Conservation (phyloP, 2,888 invertebrate genomes). For the Coecobrya sp. region DNA sequence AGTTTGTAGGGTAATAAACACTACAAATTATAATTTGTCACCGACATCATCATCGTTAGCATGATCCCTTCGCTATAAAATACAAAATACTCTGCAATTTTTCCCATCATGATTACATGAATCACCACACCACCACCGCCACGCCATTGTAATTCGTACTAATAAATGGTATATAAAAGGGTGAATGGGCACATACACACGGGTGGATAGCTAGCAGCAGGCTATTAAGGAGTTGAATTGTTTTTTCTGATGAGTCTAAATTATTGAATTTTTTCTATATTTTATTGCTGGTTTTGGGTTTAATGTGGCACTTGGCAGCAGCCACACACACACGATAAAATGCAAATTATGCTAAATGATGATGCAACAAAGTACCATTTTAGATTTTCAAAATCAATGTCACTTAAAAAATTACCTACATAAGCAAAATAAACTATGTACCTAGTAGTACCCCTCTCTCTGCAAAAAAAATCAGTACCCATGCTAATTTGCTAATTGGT, state of each 20-base stretch:
- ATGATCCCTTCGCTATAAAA: background rate
- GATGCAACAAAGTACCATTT: conserved; percentile 19
- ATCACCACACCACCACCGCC: background rate
- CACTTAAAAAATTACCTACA: conserved; percentile 13
- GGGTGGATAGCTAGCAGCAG: no score
- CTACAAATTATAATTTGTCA: conserved; percentile 37
- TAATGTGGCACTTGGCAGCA: background rate
- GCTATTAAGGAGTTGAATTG: background rate
- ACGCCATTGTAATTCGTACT: background rate
- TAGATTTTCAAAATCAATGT: conserved; percentile 60
- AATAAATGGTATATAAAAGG: background rate
- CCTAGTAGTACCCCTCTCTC: background rate
- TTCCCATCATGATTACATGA: conserved; percentile 42
- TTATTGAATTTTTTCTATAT: background rate
- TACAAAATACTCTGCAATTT: conserved; percentile 27
- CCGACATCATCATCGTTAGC: background rate
- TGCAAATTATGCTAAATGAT: background rate
- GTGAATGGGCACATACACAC: background rate
- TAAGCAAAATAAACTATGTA: background rate
- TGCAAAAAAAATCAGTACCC: background rate
- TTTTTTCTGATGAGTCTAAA: conserved; percentile 38
- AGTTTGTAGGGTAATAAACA: background rate
- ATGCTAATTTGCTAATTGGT: conserved; percentile 42
- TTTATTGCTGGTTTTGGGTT: background rate
- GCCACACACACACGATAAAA: background rate